Percentiles rank a stretch among this genome's conserved stretches.
These are phyloP conservation scores for Watsonalla cultraria DNA, from an alignment of 2,888 invertebrate species.

Conservation along the genomic window DNA sequence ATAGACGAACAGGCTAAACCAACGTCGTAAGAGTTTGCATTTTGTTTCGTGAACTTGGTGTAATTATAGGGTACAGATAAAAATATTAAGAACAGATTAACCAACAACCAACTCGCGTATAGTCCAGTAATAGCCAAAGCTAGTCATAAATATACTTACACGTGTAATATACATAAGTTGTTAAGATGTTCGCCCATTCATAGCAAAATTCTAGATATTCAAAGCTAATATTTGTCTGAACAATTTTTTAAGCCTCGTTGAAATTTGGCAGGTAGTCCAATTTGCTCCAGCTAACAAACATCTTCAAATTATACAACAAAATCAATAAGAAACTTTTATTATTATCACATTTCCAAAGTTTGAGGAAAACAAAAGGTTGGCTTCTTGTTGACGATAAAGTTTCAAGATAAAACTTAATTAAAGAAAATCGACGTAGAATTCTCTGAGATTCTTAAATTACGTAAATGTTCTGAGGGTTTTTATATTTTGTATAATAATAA, in stretches of 20 bases:
- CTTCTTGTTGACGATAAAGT: neutral
- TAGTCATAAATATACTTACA: no score
- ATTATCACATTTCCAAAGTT: neutral
- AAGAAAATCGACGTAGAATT: constrained; percentile 7
- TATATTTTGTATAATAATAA: no score
- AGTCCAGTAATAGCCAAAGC: no score
- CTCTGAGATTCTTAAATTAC: constrained; percentile 11
- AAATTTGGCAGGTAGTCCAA: neutral
- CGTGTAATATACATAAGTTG: no score
- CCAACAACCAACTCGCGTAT: no score
- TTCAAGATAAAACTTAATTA: constrained; percentile 6
- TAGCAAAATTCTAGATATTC: no score
- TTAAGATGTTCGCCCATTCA: no score
- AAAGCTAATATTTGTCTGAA: neutral
- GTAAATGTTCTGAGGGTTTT: neutral
- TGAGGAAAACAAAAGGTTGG: neutral
- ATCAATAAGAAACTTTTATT: neutral
- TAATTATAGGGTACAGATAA: no score
- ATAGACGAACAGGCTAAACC: no score
- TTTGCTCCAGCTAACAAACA: neutral
- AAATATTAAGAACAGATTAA: no score
- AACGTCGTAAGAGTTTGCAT: no score
- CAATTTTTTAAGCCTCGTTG: neutral
- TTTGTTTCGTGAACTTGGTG: no score
- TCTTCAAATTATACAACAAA: neutral